Evolutionary conservation across 1,140 invertebrate genomes (phyloP).

Genomic region (Halesus radiatus): DNA sequence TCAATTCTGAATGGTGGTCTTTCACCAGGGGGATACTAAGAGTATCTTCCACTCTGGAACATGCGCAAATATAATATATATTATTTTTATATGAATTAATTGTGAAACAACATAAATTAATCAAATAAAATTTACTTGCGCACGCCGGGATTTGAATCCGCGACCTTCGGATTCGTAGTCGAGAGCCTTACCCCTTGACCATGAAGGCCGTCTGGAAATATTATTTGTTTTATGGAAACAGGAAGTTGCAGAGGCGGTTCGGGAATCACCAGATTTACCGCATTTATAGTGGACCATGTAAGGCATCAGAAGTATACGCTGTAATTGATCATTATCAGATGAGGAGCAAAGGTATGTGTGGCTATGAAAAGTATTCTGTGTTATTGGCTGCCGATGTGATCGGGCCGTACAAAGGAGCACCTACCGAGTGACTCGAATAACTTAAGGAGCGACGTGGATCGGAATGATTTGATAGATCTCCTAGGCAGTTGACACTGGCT

Average conservation of each 20-base stretch:
- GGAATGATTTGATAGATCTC: background rate
- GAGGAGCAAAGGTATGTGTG: background rate
- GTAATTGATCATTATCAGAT: background rate
- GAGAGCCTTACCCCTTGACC: no score
- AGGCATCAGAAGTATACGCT: background rate
- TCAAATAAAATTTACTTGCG: no score
- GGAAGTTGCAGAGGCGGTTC: background rate
- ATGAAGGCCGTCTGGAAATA: no score
- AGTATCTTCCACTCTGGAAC: no score
- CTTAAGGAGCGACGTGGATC: background rate
- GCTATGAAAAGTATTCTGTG: background rate
- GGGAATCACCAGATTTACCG: background rate
- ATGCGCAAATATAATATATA: no score
- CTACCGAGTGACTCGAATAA: background rate
- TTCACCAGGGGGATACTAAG: no score
- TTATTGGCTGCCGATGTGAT: background rate
- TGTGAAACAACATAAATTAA: no score
- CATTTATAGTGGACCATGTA: background rate
- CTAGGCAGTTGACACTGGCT: no score
- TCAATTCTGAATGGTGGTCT: no score
- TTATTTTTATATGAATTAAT: no score
- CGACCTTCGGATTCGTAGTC: no score
- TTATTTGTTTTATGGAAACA: conserved; percentile 3
- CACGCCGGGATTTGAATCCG: no score
- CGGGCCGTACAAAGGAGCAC: background rate